Percentiles rank a stretch among this genome's conserved stretches.
Evolutionary conservation across 2,797 vertebrate species (phyloP).

Genomic region (Crocidura indochinensis): DNA sequence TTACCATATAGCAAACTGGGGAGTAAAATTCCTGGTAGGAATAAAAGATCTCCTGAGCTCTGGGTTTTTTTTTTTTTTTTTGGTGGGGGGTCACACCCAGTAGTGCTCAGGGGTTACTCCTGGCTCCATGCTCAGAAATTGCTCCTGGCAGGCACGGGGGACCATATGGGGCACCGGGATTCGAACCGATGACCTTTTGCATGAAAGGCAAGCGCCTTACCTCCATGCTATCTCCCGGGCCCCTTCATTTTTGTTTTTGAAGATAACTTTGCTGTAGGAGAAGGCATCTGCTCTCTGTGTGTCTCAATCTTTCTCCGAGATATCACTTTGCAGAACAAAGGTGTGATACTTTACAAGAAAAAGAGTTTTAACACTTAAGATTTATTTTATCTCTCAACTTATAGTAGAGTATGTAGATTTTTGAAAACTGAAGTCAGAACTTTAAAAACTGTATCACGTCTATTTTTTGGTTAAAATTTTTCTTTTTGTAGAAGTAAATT

Average conservation of each 20-base stretch:
- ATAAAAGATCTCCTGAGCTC: background rate
- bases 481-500: conserved; percentile 18
- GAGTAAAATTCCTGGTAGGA: conserved; percentile 19
- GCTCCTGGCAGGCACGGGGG: no score
- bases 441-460: background rate
- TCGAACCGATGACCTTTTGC: no score
- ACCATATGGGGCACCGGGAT: no score
- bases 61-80: background rate
- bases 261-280: background rate
- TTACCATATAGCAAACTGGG: background rate
- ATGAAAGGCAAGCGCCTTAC: no score
- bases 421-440: background rate
- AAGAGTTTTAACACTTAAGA: background rate
- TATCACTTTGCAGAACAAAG: background rate
- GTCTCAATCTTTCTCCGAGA: background rate
- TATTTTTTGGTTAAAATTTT: conserved; percentile 45
- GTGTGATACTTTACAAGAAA: background rate
- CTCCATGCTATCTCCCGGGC: no score
- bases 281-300: background rate
- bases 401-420: background rate
- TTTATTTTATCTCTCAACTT: conserved; percentile 30
- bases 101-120: no score
- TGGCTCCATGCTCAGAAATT: no score
- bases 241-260: background rate
- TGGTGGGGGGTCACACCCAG: no score